phyloP scores from a whole-genome alignment of 2,888 invertebrate genomes.

The Endotricha flammealis region DNA sequence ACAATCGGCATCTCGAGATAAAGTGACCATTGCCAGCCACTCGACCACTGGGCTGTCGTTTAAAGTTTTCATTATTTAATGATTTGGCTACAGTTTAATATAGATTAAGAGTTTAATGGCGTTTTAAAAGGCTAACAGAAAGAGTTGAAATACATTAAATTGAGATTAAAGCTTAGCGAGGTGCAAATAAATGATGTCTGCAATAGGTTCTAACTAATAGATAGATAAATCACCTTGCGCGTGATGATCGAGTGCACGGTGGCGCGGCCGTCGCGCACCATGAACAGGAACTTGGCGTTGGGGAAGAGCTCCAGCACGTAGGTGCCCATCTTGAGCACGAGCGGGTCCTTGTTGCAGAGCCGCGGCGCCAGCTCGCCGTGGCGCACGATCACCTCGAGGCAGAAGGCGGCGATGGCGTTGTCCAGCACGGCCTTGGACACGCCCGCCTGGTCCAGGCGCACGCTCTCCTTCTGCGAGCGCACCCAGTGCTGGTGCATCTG shows the following conservation, averaged over 20 bases:
- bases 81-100: too few species aligned
- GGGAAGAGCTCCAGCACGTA: constrained; percentile 96
- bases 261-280: constrained; percentile 98
- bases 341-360: constrained; percentile 99
- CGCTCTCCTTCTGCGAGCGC: constrained; percentile 93
- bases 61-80: too few species aligned
- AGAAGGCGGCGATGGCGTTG: constrained; percentile 97
- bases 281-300: constrained; percentile 97
- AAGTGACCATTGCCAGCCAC: too few species aligned
- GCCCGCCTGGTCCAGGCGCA: constrained; percentile 95
- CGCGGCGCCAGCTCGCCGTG: constrained; percentile 97
- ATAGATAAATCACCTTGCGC: too few species aligned
- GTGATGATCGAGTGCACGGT: constrained; percentile 99
- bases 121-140: too few species aligned
- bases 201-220: too few species aligned
- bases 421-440: constrained; percentile 95
- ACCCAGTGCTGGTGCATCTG: constrained; percentile 98
- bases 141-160: too few species aligned
- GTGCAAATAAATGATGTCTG: too few species aligned
- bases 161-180: too few species aligned
- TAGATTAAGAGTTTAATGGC: too few species aligned
- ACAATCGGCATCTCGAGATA: too few species aligned
- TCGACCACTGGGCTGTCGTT: too few species aligned
- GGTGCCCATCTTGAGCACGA: constrained; percentile 97
- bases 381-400: constrained; percentile 95